Evolutionary conservation across 2,888 invertebrate species (phyloP).

Genomic region (Coleophora deauratella): DNA sequence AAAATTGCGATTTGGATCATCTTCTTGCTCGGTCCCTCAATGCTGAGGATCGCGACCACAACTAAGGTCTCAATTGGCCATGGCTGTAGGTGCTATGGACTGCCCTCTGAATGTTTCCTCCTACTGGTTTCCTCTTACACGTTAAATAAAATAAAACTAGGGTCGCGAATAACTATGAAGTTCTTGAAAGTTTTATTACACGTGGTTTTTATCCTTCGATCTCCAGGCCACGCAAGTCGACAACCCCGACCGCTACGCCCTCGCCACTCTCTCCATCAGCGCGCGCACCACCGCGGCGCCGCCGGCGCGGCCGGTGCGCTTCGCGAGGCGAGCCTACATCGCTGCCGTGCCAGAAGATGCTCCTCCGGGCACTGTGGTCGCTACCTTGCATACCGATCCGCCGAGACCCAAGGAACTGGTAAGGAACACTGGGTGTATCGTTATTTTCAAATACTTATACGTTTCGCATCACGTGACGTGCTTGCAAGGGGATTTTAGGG

Average conservation of each 20-base stretch:
- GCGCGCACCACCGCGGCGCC: slow-evolving; percentile 71
- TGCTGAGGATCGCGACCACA: no score
- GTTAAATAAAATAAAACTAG: no score
- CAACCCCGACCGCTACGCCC: slow-evolving; percentile 90
- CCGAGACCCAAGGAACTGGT: neutral
- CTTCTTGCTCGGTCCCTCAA: no score
- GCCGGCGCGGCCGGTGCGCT: slow-evolving; percentile 64
- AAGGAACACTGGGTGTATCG: neutral
- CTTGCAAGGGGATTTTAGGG: no score
- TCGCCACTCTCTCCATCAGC: slow-evolving; percentile 86
- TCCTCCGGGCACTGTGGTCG: slow-evolving; percentile 81
- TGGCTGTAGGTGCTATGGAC: no score
- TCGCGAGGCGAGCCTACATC: slow-evolving; percentile 81
- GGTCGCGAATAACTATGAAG: no score
- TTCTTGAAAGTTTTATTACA: slow-evolving; percentile 1
- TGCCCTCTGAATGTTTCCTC: no score
- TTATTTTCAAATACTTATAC: neutral
- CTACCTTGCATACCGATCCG: slow-evolving; percentile 78
- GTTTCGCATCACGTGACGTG: neutral
- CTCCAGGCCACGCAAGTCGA: slow-evolving; percentile 84
- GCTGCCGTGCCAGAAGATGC: slow-evolving; percentile 85
- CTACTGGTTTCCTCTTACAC: no score
- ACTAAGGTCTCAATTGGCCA: no score
- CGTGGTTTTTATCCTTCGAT: slow-evolving; percentile 1
- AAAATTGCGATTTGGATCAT: no score